These are phyloP conservation scores for Argyra leucocephala DNA, from an alignment of 2,888 invertebrate species.

Conservation along the genomic window DNA sequence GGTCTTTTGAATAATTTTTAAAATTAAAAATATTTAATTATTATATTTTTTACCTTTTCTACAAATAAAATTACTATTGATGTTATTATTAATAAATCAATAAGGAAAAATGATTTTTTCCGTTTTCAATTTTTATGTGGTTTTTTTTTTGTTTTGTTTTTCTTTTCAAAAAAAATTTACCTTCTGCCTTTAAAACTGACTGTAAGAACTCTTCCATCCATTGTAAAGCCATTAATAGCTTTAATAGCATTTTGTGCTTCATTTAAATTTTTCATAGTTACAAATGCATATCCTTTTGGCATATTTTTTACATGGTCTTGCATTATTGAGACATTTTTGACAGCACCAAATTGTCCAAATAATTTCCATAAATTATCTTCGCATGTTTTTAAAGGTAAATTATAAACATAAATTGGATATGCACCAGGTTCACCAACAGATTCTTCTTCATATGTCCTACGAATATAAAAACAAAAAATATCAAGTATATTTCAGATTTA, in stretches of 20 bases:
- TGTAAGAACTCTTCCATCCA: neutral
- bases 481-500: neutral
- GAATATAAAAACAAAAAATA: neutral
- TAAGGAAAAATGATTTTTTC: neutral
- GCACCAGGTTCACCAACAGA: neutral
- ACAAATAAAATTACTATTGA: conserved; percentile 3
- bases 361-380: conserved; percentile 6
- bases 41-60: neutral
- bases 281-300: conserved; percentile 3
- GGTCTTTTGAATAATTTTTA: neutral
- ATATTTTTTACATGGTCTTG: conserved; percentile 1
- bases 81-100: neutral
- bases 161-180: neutral
- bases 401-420: neutral
- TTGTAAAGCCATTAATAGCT: conserved; percentile 3
- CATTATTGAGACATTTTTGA: neutral
- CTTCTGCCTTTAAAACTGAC: neutral
- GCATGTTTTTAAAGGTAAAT: neutral
- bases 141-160: too few species aligned
- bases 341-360: neutral
- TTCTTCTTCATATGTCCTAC: neutral
- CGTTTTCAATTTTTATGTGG: too few species aligned
- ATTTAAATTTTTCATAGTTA: neutral
- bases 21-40: neutral
- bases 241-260: conserved; percentile 6